Percentiles rank a stretch among this genome's conserved stretches.
Conservation (phyloP, 2,113 vertebrate species). For the Holacanthus passer region DNA sequence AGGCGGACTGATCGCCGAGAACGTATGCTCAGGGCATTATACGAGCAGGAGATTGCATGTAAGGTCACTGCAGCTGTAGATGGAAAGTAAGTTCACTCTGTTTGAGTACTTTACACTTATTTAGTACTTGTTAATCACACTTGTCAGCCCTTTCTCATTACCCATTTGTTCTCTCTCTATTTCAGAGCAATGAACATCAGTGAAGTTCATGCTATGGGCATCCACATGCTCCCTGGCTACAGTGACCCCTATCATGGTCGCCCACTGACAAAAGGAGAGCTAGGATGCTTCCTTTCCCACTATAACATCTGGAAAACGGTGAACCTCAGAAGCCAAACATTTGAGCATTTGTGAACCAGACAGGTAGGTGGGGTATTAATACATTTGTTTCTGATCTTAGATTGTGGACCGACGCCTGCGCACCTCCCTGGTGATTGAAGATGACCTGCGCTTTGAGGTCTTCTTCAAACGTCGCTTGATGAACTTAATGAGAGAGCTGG, state of each 20-base stretch:
- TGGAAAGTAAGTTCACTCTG: slow-evolving; percentile 87
- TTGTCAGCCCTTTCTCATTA: background rate
- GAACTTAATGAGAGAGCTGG: slow-evolving; percentile 90
- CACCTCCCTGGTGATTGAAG: slow-evolving; percentile 90
- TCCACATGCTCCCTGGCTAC: slow-evolving; percentile 94
- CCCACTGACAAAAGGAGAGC: slow-evolving; percentile 92
- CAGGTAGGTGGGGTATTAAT: background rate
- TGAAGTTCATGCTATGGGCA: slow-evolving; percentile 87
- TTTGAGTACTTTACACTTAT: background rate
- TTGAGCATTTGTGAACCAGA: slow-evolving; percentile 80
- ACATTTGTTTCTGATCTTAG: slow-evolving; percentile 71
- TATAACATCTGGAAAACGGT: slow-evolving; percentile 94
- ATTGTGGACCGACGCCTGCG: slow-evolving; percentile 84
- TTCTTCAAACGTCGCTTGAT: slow-evolving; percentile 93
- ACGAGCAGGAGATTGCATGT: slow-evolving; percentile 86
- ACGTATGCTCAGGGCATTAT: slow-evolving; percentile 87
- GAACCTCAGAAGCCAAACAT: slow-evolving; percentile 54
- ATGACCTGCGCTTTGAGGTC: slow-evolving; percentile 93
- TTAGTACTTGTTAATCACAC: background rate
- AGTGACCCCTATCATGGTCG: slow-evolving; percentile 92
- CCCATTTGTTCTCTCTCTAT: slow-evolving; percentile 6
- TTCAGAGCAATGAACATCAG: slow-evolving; percentile 91
- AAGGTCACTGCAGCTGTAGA: slow-evolving; percentile 90
- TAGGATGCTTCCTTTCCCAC: slow-evolving; percentile 96
- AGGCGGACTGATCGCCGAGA: slow-evolving; percentile 86